These are phyloP conservation scores for Gasterosteus nipponicus DNA, from an alignment of 2,113 vertebrate species.

Conservation along the genomic window DNA sequence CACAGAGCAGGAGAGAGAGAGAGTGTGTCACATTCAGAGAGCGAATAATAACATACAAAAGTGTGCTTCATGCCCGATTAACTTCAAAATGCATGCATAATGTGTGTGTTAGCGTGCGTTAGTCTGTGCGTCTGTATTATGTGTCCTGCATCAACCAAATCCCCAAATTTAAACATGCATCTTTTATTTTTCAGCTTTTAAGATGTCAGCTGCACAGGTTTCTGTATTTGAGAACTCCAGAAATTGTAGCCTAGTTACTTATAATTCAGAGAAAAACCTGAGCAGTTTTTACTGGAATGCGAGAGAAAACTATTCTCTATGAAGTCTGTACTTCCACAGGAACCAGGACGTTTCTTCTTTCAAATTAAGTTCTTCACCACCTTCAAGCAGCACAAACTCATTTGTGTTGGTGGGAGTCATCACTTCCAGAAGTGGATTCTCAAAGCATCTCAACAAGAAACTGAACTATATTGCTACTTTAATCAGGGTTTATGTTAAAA, in stretches of 20 bases:
- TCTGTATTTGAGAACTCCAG: background rate
- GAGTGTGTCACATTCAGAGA: conserved; percentile 14
- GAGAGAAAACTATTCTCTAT: background rate
- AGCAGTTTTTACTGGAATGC: background rate
- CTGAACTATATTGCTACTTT: background rate
- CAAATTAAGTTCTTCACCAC: background rate
- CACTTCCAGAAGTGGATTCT: background rate
- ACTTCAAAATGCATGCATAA: conserved; percentile 10
- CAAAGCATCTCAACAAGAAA: background rate
- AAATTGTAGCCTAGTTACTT: background rate
- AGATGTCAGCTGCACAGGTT: background rate
- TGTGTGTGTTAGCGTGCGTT: background rate
- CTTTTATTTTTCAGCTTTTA: background rate
- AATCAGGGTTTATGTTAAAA: background rate
- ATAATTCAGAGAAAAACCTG: background rate
- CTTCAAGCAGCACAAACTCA: background rate
- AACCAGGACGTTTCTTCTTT: background rate
- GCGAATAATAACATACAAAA: conserved; percentile 34
- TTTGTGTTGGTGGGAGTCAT: background rate
- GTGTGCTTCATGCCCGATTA: conserved; percentile 43
- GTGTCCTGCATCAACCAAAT: background rate
- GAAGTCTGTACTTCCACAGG: background rate
- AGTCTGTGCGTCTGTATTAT: background rate
- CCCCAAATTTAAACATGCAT: background rate
- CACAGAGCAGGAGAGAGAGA: conserved; percentile 30